Base-by-base conservation (phyloP, 1,140 invertebrate species). In the Tetragnatha versicolor region DNA sequence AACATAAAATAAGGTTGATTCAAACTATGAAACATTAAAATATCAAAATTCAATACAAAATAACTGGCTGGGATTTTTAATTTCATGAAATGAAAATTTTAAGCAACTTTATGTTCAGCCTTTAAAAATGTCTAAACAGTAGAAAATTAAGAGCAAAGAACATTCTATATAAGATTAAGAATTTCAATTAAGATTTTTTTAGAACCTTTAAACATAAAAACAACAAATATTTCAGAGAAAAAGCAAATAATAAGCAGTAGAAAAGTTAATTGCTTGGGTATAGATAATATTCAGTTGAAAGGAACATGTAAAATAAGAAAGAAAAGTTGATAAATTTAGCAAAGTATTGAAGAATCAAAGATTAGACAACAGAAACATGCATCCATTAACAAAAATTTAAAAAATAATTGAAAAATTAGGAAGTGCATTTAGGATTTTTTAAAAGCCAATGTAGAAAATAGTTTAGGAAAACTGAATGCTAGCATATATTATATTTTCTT, bases 401-500 rank as follows among this genome's bases (percentile, higher is more conserved):
- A 25, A 9, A 55, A 55, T 55, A 20, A 55, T 25, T 3, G 12
- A 5, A 55, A 20, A 25, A 2, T 22, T 55, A 55, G 27, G 27
- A 55, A 55, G 27, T 55, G 4, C 4, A 12, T 4, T 6, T 25
- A 55, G 0, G n/a, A 45, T n/a, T 45, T 2, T 14, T 45, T 55
- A 12, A 55, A 55, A 20, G 25, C 12, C 10, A 65, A 22, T 42
- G 22, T 39, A 65, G 20, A 17, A 14, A 45, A 65, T 29, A 22
- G 25, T 42, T 22, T 20, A 65, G 25, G 20, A 27, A 65, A 42
- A 55, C 31, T 53, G 31, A 53, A 70, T 55, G 12, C 20, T 29
- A 14, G 68, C 17, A 39, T 70, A 70, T 37, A 70, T 35, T n/a
- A 70, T 35, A 70, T 70, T 70, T 25, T 70, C 20, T 25, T 53